Evolutionary conservation across 2,113 vertebrate species (phyloP), one percentile per base, ranked within the genome.

Genomic region (Syngnathoides biaculeatus): DNA sequence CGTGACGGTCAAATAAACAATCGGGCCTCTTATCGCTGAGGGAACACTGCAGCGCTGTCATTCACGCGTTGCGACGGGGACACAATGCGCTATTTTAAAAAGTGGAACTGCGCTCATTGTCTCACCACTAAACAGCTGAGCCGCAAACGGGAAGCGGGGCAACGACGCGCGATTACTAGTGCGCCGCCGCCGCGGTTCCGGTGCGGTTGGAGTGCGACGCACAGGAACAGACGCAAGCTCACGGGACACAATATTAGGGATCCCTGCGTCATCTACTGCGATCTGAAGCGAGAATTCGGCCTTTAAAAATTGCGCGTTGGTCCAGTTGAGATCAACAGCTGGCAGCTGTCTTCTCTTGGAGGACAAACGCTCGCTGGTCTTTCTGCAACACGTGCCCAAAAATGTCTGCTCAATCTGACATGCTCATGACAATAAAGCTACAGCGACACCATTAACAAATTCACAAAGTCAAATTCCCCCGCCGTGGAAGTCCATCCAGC

Each of bases 261-360:
- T 0, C n/a, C 58, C 11, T 19, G 26, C 58, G 39, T 17, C 13
- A 26, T 24, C 26, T 27, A 13, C 11, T 11, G 53, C 22, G 20
- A 55, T 55, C 2, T 20, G 19, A 55, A 8, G 22, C 52, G 22
- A 24, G 60, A 59, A 61, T 35, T 35, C 30, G 3, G 1, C 30
- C 30, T 35, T 35, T 35, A 65, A 52, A 57, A 67, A 57, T 17
- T 26, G 62, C 8, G 79, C 45, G 63, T 48, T 17, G 74, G 77
- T 78, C 57, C 65, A 73, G 74, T 82, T 77, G 35, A 76, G 22
- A 75, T 71, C 69, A 79, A 83, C 84, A 86, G 79, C 79, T 87
- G 84, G 57, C 85, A 86, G 84, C 84, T 86, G 85, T 17, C 43
- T 15, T 19, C 58, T 60, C 64, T 67, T 65, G 64, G 56, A 20